Conservation (phyloP, 2,888 invertebrate species). For the Patella pellucida region DNA sequence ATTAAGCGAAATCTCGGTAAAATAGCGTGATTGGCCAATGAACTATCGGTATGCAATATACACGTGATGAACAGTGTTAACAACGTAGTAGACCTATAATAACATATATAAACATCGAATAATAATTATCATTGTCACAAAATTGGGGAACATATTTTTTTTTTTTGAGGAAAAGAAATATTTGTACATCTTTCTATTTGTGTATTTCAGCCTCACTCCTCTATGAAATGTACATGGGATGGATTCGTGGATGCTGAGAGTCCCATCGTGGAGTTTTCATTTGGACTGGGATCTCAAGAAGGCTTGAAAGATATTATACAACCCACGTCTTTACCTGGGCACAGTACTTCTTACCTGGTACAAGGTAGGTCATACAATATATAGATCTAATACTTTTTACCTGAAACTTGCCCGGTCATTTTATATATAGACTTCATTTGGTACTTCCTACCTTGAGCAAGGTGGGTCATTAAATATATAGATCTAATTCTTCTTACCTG, state of each 20-base stretch:
- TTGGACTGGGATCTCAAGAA: slow-evolving; percentile 34
- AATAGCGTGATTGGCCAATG: too few relatives aligned
- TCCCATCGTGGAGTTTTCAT: slow-evolving; percentile 34
- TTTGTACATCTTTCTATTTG: too few relatives aligned
- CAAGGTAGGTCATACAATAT: neutral
- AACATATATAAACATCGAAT: too few relatives aligned
- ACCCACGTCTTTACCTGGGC: slow-evolving; percentile 21
- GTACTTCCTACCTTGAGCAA: slow-evolving; percentile 17
- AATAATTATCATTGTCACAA: too few relatives aligned
- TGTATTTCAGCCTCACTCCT: slow-evolving; percentile 24
- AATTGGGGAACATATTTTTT: too few relatives aligned
- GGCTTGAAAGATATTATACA: slow-evolving; percentile 33
- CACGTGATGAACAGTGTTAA: too few relatives aligned
- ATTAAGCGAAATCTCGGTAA: too few relatives aligned
- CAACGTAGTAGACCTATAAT: too few relatives aligned
- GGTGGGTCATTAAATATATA: neutral
- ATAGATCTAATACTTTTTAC: neutral
- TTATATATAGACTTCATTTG: neutral
- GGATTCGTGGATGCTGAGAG: slow-evolving; percentile 44
- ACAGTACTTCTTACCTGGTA: slow-evolving; percentile 20
- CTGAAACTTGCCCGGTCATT: too few relatives aligned
- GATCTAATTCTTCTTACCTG: neutral
- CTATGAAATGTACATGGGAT: slow-evolving; percentile 41
- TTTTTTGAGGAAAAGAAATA: too few relatives aligned
- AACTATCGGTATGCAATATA: too few relatives aligned